Evolutionary conservation across 2,113 vertebrate genomes (phyloP).

Genomic region (Quiscalus mexicanus): DNA sequence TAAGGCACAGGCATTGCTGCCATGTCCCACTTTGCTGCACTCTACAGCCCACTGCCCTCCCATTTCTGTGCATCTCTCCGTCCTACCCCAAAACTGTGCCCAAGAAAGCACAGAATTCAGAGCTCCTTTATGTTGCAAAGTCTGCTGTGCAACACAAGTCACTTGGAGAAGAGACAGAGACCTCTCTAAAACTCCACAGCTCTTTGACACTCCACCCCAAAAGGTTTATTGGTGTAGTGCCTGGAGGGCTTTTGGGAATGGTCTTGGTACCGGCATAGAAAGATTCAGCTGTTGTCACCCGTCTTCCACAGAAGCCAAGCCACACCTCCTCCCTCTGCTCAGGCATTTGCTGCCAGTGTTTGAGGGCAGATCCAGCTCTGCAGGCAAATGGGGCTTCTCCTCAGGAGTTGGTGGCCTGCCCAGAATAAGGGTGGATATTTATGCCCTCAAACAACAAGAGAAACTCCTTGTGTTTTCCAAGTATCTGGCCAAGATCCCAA

Average conservation of each 20-base stretch:
- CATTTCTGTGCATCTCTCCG: background rate
- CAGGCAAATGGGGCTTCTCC: background rate
- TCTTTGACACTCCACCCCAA: background rate
- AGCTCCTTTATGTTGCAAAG: background rate
- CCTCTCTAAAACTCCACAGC: background rate
- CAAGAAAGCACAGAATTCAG: background rate
- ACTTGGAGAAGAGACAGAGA: background rate
- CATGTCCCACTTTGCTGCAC: background rate
- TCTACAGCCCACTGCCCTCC: background rate
- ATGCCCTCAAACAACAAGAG: background rate
- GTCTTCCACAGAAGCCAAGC: background rate
- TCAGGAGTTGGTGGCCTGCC: conserved; percentile 31
- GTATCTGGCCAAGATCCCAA: background rate
- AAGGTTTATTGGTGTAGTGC: background rate
- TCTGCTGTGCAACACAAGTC: background rate
- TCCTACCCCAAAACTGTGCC: background rate
- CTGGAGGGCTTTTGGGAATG: background rate
- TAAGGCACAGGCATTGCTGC: background rate
- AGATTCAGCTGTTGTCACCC: background rate
- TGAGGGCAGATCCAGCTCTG: background rate
- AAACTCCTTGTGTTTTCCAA: background rate
- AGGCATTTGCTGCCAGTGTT: background rate
- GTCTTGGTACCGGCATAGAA: background rate
- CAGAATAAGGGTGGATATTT: background rate
- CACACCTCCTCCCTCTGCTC: conserved; percentile 2